Evolutionary conservation across 1,140 invertebrate genomes (phyloP), one percentile per base, ranked within the genome.

Genomic region (Papilio polyxenes): DNA sequence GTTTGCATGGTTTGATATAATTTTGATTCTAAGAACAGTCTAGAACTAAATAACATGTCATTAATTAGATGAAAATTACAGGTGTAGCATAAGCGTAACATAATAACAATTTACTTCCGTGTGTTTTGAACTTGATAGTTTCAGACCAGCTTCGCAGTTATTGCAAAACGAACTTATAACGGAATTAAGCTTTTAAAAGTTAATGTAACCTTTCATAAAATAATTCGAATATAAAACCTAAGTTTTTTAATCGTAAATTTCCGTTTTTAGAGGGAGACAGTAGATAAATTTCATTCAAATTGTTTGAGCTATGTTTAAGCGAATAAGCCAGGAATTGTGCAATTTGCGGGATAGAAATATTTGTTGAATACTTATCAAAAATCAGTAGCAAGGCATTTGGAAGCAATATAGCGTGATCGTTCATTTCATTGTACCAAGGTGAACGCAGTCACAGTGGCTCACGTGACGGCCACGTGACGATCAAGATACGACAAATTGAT

Each of bases 361-460:
- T 75, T 49, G 5, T 75, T 48, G 4, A 75, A 44, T 75, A n/a
- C 8, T 6, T n/a, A 51, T 2, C 11, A 76, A 76, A 77, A 79
- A 77, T 83, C 81, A 81, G 79, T 81, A 82, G 65, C 79, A 83
- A 82, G 81, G 74, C 82, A n/a, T 80, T 80, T 80, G n/a, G 56
- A 62, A 37, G 44, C 62, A 83, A 82, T 82, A 51, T 65, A 80
- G 81, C 78, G 75, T 49, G 82, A 80, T 80, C 69, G 82, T 75
- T 84, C 65, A 69, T 48, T 65, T 69, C 11, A 86, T 85, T 76
- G 82, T 76, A 81, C 82, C 83, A 86, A 85, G 85, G 85, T 78
- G 69, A 82, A 72, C 77, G 48, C 81, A 82, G 80, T 9, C 48
- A 9, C 7, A 80, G 59, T 44, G 44, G 78, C 40, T 69, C 78